phyloP scores from a whole-genome alignment of 1,140 invertebrate species.

The Pseudomyrmex pallidus region DNA sequence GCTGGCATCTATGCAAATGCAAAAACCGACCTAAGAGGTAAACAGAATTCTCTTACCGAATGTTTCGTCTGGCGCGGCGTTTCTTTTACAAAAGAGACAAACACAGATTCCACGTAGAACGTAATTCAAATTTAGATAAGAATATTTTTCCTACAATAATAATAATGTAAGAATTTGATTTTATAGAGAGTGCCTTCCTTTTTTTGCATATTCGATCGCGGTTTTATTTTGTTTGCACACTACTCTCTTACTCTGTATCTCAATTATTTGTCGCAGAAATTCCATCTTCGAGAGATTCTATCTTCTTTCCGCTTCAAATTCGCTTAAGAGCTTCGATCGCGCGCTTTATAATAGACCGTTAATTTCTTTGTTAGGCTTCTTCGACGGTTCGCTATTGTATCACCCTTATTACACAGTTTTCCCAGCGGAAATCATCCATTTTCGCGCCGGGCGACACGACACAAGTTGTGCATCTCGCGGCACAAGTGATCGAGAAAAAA shows the following conservation, averaged over 20 bases:
- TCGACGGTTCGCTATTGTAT: conserved; percentile 14
- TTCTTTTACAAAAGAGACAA: neutral
- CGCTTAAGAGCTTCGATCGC: conserved; percentile 30
- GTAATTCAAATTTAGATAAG: neutral
- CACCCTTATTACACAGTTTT: conserved; percentile 41
- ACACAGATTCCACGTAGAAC: neutral
- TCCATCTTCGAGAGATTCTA: conserved; percentile 8
- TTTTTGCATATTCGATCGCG: neutral
- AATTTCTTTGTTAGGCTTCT: conserved; percentile 46
- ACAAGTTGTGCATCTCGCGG: conserved; percentile 36
- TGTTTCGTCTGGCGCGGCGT: neutral
- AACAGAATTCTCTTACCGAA: conserved; percentile 38
- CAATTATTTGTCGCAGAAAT: neutral
- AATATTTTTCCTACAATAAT: neutral
- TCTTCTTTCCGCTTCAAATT: conserved; percentile 45
- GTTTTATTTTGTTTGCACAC: neutral
- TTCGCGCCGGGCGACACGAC: conserved; percentile 30
- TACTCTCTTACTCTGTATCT: too few relatives aligned
- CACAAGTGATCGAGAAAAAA: conserved; percentile 17
- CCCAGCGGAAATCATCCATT: conserved; percentile 56
- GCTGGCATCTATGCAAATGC: conserved; percentile 29
- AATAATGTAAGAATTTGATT: neutral
- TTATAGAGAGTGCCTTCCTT: too few relatives aligned
- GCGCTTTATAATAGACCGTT: conserved; percentile 42
- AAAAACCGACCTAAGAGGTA: neutral